Percentiles rank a stretch among this genome's conserved stretches.
These are phyloP conservation scores for Patella vulgata DNA, from an alignment of 1,140 invertebrate species.

Conservation along the genomic window DNA sequence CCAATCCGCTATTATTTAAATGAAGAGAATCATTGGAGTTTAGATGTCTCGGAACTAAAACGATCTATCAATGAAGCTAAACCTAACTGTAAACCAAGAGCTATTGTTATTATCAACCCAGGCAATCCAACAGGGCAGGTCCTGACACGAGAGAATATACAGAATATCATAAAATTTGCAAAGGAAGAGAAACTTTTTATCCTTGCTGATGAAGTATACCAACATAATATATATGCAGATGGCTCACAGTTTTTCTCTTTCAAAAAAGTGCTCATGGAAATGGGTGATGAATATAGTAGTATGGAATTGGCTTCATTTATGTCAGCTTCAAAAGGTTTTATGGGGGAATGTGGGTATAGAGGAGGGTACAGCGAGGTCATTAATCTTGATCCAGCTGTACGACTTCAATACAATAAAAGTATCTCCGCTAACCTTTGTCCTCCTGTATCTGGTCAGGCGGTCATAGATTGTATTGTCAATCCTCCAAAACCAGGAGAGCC, in stretches of 20 bases:
- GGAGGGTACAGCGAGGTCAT: conserved; percentile 93
- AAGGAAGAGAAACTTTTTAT: conserved; percentile 86
- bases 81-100: conserved; percentile 79
- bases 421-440: conserved; percentile 95
- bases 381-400: conserved; percentile 86
- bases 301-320: conserved; percentile 96
- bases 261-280: conserved; percentile 89
- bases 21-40: conserved; percentile 88
- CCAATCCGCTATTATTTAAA: conserved; percentile 90
- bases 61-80: conserved; percentile 78
- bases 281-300: conserved; percentile 84
- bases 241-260: conserved; percentile 91
- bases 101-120: conserved; percentile 96
- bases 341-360: conserved; percentile 87
- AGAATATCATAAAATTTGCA: conserved; percentile 92
- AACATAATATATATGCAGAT: conserved; percentile 94
- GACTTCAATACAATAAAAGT: conserved; percentile 82
- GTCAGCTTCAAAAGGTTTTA: conserved; percentile 93
- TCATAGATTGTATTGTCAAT: conserved; percentile 79
- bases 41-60: conserved; percentile 85
- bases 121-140: conserved; percentile 96
- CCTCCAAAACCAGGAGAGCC: conserved; percentile 85
- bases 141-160: conserved; percentile 87
- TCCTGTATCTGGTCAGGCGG: conserved; percentile 87
- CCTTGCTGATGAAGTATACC: conserved; percentile 93